Base-by-base conservation (phyloP, 2,797 vertebrate species). In the Cuniculus paca region DNA sequence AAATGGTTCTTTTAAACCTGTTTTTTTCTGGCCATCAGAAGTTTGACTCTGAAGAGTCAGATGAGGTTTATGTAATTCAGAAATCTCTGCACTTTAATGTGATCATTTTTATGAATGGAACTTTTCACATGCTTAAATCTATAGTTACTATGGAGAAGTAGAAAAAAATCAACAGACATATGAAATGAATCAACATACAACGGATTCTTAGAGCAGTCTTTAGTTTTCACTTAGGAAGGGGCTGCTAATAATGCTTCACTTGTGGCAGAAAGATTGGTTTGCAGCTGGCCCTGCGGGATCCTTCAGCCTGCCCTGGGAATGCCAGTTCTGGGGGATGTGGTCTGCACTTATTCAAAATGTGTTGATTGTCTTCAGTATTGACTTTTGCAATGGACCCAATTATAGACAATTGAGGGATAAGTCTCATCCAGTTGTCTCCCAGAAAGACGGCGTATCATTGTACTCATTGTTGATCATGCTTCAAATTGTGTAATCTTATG, bases 21-120 rank as follows among this genome's bases (percentile, higher is more conserved):
- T 26, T 52, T 81, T 26, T 42, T 16, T 13, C 17, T 80, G 26
- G n/a, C n/a, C 9, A 84, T 12, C 6, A 65, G 80, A 84, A 79
- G 22, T 24, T 94, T 58, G 34, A 84, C 58, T 90, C 45, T 82
- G 65, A 79, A 42, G 36, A 89, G 48, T 86, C 56, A 58, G 9
- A 88, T 83, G 4, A 79, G 4, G 5, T 86, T 68, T 88, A 26
- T 52, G 31, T 61, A 34, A 84, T 56, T 50, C 45, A 75, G 14
- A 79, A 0, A 77, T 56, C 16, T 86, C 24, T 45, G 14, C 42
- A 39, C 72, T 81, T 68, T 68, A 72, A 56, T 12, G 77, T 65
- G 72, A 72, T 3, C n/a, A 54, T n/a, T 96, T 96, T 96, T 82
- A 79, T 54, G 56, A 78, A 91, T 82, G 7, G 19, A 8, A 75